Evolutionary conservation across 2,797 vertebrate genomes (phyloP).

Genomic region (Melanotaenia nigrans): DNA sequence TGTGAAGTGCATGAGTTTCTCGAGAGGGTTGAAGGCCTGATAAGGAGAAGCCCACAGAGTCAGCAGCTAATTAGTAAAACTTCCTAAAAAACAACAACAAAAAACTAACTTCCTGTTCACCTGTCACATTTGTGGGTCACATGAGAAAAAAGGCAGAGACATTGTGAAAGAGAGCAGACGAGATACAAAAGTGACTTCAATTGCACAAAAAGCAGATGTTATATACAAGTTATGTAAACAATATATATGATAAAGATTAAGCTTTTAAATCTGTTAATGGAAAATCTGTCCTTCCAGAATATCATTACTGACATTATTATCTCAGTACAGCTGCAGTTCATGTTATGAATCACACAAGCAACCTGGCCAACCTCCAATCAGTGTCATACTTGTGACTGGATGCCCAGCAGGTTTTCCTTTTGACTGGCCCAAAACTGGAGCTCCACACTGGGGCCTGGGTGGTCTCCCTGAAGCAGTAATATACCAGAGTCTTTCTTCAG

Average conservation of each 20-base stretch:
- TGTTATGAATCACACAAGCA: background rate
- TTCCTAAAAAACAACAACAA: background rate
- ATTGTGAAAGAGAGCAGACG: background rate
- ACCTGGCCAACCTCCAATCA: background rate
- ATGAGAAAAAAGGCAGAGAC: background rate
- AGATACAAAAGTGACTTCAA: background rate
- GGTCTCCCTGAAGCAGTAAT: conserved; percentile 71
- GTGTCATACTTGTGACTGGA: conserved; percentile 79
- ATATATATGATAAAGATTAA: background rate
- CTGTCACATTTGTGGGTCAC: background rate
- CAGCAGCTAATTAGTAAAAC: background rate
- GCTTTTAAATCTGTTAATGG: background rate
- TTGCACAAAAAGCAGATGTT: background rate
- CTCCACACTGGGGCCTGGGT: conserved; percentile 79
- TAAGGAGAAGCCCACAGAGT: background rate
- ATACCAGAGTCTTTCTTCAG: conserved; percentile 80
- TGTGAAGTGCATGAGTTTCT: background rate
- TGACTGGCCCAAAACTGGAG: conserved; percentile 85
- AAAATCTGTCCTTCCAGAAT: background rate
- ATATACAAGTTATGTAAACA: background rate
- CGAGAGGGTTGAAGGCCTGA: background rate
- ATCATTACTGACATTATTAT: background rate
- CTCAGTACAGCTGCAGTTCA: background rate
- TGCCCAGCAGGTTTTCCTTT: conserved; percentile 80
- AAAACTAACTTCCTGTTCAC: background rate